Base-by-base conservation (phyloP, 1,140 invertebrate species). In the Drosophila chauvacae region DNA sequence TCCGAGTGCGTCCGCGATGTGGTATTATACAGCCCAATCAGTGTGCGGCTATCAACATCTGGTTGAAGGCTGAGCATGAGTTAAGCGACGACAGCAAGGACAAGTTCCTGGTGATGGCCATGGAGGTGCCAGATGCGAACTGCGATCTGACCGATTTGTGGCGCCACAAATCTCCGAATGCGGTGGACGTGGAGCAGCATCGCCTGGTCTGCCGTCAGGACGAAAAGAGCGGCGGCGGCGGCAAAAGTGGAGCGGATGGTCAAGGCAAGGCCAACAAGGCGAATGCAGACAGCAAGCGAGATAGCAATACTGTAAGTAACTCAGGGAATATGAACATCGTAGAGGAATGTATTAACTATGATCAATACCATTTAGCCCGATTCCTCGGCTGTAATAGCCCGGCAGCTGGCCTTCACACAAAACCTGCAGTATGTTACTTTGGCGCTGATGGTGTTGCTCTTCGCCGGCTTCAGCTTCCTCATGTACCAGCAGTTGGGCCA, bases 1-100 rank as follows among this genome's bases (percentile, higher is more conserved):
- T 98, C 92, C 94, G 97, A 47, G 98, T 98, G 1, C 94, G 96
- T 60, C 97, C 97, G 13, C 97, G 96, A 74, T 95, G 95, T 18
- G 98, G 97, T 9, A 92, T 95, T 39, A 90, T 98, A 39, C 88
- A 93, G 4, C 94, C 96, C 20, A 95, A 94, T 20, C 71, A 81
- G 9, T 4, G 33, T 0, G 44, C 72, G 2, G 41, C 93, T 60
- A n/a, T 93, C 77, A 74, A 57, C 37, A 91, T 92, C 23, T 77
- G 81, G 60, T 60, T 92, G 0, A 92, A 92, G 56, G 50, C 75
- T 5, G 91, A 91, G 45, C 79, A 91, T 10, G 30, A 66, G 11
- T 48, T 92, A 0, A 73, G 79, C 28, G 41, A 20, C 5, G 80
- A 83, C 7, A 45, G 41, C 28, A 91, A 90, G 61, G 91, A 92